Percentiles rank a stretch among this genome's conserved stretches.
These are phyloP conservation scores for Cyanistes caeruleus DNA, from an alignment of 2,113 vertebrate genomes.

Conservation along the genomic window DNA sequence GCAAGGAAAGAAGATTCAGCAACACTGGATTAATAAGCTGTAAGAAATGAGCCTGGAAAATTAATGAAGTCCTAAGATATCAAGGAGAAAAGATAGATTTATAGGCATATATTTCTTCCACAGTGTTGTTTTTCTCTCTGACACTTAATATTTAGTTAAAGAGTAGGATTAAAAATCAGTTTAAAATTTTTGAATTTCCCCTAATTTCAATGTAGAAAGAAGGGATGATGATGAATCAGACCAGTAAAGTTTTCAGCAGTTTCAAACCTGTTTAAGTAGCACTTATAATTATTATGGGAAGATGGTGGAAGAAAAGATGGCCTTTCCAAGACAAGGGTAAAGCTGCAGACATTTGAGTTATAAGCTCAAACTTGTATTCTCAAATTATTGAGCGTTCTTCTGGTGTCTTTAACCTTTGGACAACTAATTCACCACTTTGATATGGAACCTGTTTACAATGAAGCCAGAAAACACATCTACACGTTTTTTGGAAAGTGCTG, in stretches of 20 bases:
- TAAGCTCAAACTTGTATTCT: not conserved
- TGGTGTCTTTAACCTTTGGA: not conserved
- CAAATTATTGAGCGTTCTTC: not conserved
- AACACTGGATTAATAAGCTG: constrained; percentile 13
- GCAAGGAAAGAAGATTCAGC: not conserved
- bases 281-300: not conserved
- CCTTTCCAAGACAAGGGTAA: not conserved
- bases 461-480: not conserved
- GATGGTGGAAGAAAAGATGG: not conserved
- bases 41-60: constrained; percentile 27
- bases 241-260: not conserved
- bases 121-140: not conserved
- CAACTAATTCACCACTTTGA: not conserved
- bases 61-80: constrained; percentile 42
- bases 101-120: not conserved
- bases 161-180: not conserved
- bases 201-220: not conserved
- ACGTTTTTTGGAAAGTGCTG: not conserved
- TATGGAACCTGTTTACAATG: not conserved
- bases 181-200: not conserved
- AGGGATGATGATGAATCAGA: not conserved
- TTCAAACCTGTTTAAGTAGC: not conserved
- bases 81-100: constrained; percentile 9
- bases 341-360: not conserved
- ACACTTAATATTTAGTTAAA: not conserved